Conservation (phyloP, 2,888 invertebrate species). For the Troides aeacus region DNA sequence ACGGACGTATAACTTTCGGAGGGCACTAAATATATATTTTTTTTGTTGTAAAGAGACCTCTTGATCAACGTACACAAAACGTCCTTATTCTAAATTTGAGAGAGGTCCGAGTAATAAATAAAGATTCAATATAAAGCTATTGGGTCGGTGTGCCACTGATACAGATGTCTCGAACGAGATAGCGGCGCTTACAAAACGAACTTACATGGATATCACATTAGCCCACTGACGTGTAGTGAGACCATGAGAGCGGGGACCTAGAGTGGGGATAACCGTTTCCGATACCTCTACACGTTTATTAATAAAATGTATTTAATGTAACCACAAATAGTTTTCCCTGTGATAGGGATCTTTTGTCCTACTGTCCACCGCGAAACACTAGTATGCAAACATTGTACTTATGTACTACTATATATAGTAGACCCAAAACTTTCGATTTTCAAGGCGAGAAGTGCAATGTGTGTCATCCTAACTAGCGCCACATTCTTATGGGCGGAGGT, state of each 20-base stretch:
- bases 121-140: slow-evolving; percentile 70
- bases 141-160: slow-evolving; percentile 71
- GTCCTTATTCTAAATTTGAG: slow-evolving; percentile 57
- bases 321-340: neutral
- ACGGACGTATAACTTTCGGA: neutral
- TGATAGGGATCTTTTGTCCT: too few species aligned
- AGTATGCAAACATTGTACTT: too few species aligned
- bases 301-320: slow-evolving; percentile 9
- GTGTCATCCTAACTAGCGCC: too few species aligned
- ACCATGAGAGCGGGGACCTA: slow-evolving; percentile 40
- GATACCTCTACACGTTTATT: slow-evolving; percentile 19
- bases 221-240: slow-evolving; percentile 51
- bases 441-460: too few species aligned
- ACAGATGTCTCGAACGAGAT: slow-evolving; percentile 72
- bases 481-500: too few species aligned
- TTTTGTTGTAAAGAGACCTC: slow-evolving; percentile 38
- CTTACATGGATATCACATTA: slow-evolving; percentile 77
- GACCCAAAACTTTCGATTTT: too few species aligned
- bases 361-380: too few species aligned
- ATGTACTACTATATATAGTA: too few species aligned
- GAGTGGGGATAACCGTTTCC: slow-evolving; percentile 7
- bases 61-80: slow-evolving; percentile 43
- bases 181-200: slow-evolving; percentile 70
- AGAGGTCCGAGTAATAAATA: slow-evolving; percentile 69
- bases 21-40: neutral